Conservation (phyloP, 1,140 invertebrate species). For the Steinernema khuongi region DNA sequence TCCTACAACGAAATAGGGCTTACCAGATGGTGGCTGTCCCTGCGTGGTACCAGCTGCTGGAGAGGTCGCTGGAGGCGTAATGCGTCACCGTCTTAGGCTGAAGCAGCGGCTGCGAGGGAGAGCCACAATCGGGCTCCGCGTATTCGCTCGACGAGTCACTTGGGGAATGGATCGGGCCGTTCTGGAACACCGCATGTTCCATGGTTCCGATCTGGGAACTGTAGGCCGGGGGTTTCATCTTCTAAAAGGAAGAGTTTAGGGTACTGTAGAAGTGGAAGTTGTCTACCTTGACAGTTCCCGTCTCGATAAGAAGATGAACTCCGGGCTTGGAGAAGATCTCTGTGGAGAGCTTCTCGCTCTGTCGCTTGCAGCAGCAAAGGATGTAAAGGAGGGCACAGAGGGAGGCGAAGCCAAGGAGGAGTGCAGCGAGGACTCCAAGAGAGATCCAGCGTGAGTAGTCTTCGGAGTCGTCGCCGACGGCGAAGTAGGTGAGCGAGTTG, state of each 20-base stretch:
- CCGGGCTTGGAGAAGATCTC: constrained; percentile 24
- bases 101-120: constrained; percentile 15
- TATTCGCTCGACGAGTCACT: constrained; percentile 29
- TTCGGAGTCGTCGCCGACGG: constrained; percentile 25
- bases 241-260: constrained; percentile 12
- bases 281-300: constrained; percentile 31
- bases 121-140: constrained; percentile 38
- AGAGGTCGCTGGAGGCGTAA: constrained; percentile 6
- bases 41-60: constrained; percentile 4
- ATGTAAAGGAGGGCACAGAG: constrained; percentile 7
- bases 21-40: constrained; percentile 2
- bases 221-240: constrained; percentile 34
- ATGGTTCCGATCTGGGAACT: constrained; percentile 32
- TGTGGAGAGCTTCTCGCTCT: constrained; percentile 30
- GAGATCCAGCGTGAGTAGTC: constrained; percentile 9
- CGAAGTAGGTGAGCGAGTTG: constrained; percentile 27
- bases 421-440: constrained; percentile 21
- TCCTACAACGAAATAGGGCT: constrained; percentile 10
- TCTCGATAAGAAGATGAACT: constrained; percentile 32
- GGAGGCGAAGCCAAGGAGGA: constrained; percentile 18
- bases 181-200: constrained; percentile 35
- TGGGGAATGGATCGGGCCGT: constrained; percentile 19
- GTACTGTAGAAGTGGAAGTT: not conserved
- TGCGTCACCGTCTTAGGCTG: not conserved
- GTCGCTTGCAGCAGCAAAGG: constrained; percentile 22